These are phyloP conservation scores for Scaptomyza polygonia DNA, from an alignment of 2,888 invertebrate genomes.

Conservation along the genomic window DNA sequence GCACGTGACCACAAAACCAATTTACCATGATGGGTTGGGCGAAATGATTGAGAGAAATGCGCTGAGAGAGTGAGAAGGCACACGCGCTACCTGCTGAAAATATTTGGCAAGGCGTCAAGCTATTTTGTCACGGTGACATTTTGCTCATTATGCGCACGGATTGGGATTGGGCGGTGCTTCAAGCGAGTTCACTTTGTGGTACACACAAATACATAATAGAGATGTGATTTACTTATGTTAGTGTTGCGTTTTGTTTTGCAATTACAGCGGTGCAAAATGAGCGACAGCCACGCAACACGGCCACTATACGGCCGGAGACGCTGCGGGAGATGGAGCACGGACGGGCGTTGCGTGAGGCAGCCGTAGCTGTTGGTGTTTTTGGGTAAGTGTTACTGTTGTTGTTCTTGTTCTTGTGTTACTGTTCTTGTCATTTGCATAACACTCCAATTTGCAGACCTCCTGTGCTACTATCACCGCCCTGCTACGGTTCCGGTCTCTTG, in stretches of 20 bases:
- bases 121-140: slow-evolving; percentile 72
- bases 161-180: slow-evolving; percentile 1
- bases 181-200: slow-evolving; percentile 23
- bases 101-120: slow-evolving; percentile 52
- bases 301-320: slow-evolving; percentile 96
- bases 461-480: slow-evolving; percentile 90
- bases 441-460: slow-evolving; percentile 88
- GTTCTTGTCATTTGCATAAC: slow-evolving; percentile 73
- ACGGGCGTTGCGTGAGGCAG: slow-evolving; percentile 93
- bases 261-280: slow-evolving; percentile 98
- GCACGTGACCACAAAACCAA: slow-evolving; percentile 80
- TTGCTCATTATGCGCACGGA: slow-evolving; percentile 64
- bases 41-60: slow-evolving; percentile 43
- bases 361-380: slow-evolving; percentile 97
- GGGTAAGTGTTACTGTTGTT: slow-evolving; percentile 87
- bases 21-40: slow-evolving; percentile 54
- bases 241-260: slow-evolving; percentile 77
- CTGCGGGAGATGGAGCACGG: slow-evolving; percentile 97
- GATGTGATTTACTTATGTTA: slow-evolving; percentile 44
- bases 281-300: slow-evolving; percentile 99
- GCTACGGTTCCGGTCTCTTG: slow-evolving; percentile 87
- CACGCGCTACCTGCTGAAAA: slow-evolving; percentile 46
- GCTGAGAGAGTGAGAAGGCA: slow-evolving; percentile 27
- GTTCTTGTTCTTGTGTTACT: not conserved
- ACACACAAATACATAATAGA: not conserved